These are phyloP conservation scores for Arrhopalites spinosus DNA, from an alignment of 2,888 invertebrate genomes.

Conservation along the genomic window DNA sequence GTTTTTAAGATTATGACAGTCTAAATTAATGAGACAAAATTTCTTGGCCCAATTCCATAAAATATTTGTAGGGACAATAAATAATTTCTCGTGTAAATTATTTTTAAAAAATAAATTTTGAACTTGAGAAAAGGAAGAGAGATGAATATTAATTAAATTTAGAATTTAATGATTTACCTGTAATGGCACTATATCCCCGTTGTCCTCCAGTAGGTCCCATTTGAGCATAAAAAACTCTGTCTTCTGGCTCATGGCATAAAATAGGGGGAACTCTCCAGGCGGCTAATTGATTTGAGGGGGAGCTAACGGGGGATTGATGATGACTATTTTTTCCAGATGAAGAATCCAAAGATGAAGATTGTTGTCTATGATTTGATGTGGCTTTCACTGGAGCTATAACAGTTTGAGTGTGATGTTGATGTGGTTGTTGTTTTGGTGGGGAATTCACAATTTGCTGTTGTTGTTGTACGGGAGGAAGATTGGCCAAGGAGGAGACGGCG, in stretches of 20 bases:
- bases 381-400: background rate
- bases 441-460: slow-evolving; percentile 31
- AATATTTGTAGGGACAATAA: too few species aligned
- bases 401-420: slow-evolving; percentile 25
- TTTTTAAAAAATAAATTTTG: background rate
- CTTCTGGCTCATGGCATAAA: slow-evolving; percentile 85
- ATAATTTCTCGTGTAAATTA: too few species aligned
- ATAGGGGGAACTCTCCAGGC: slow-evolving; percentile 90
- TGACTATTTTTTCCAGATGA: background rate
- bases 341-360: background rate
- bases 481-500: slow-evolving; percentile 32
- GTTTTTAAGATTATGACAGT: too few species aligned
- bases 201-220: slow-evolving; percentile 92
- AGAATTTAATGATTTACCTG: slow-evolving; percentile 55
- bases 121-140: background rate
- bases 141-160: background rate
- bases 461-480: slow-evolving; percentile 31
- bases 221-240: slow-evolving; percentile 89
- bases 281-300: slow-evolving; percentile 39
- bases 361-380: background rate
- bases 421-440: background rate
- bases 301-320: background rate
- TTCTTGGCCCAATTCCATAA: too few species aligned
- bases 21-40: too few species aligned
- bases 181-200: slow-evolving; percentile 83